Conservation (phyloP, 2,113 vertebrate genomes). For the Perognathus longimembris region DNA sequence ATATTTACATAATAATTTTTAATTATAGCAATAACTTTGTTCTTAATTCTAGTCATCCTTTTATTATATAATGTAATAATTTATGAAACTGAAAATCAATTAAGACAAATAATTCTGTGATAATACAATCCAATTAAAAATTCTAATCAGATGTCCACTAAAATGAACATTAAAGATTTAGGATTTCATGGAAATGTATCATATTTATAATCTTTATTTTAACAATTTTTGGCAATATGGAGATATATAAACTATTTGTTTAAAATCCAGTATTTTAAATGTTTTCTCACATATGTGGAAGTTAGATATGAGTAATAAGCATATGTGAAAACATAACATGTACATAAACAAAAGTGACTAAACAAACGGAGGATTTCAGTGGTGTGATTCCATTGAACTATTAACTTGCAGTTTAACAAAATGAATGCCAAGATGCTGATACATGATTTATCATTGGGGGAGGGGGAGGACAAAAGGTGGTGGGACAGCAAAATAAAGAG, state of each 20-base stretch:
- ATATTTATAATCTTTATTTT: background rate
- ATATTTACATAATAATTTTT: background rate
- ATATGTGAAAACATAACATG: too few species aligned
- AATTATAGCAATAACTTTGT: background rate
- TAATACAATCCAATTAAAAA: background rate
- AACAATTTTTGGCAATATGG: background rate
- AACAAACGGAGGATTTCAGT: too few species aligned
- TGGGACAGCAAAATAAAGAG: too few species aligned
- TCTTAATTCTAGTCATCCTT: background rate
- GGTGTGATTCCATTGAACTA: too few species aligned
- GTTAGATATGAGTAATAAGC: too few species aligned
- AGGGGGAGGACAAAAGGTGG: too few species aligned
- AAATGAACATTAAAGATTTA: background rate
- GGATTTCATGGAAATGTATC: background rate
- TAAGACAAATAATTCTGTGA: background rate
- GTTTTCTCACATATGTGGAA: background rate
- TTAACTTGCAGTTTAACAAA: too few species aligned
- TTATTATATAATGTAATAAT: constrained; percentile 25
- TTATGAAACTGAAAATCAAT: background rate
- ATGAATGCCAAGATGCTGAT: too few species aligned
- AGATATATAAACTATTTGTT: background rate
- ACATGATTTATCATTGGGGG: too few species aligned
- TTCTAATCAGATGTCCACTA: background rate
- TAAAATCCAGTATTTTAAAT: background rate
- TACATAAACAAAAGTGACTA: too few species aligned